A percentile compares a stretch with the other conserved stretches of the same genome.
phyloP scores from a whole-genome alignment of 23 tunicate genomes.

The Halocynthia aurantium region DNA sequence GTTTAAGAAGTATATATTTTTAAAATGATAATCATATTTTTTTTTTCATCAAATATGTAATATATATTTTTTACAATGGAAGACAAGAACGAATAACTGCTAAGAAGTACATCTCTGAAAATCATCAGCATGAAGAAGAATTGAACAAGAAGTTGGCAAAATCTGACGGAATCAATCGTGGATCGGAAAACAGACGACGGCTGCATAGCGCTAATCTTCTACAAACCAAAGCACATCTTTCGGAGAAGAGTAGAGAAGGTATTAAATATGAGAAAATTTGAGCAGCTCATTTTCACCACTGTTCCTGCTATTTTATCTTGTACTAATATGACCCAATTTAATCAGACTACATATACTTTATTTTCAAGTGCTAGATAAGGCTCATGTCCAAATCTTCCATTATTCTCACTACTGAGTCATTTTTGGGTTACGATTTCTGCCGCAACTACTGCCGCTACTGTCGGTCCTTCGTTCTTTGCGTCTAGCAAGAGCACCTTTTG shows the following conservation, averaged over 20 bases:
- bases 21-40: neutral
- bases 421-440: too few species aligned
- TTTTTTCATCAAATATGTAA: neutral
- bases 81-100: constrained; percentile 70
- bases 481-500: neutral
- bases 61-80: neutral
- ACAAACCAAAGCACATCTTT: constrained; percentile 52
- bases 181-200: constrained; percentile 72
- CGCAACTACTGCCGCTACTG: too few species aligned
- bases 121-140: constrained; percentile 51
- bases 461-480: neutral
- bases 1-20: constrained; percentile 25
- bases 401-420: too few species aligned
- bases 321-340: too few species aligned
- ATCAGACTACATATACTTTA: too few species aligned
- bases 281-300: too few species aligned
- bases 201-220: constrained; percentile 62
- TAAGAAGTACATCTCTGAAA: constrained; percentile 55
- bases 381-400: too few species aligned
- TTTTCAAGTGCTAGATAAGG: too few species aligned
- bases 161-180: constrained; percentile 67
- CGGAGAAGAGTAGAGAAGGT: constrained; percentile 72
- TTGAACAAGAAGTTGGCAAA: constrained; percentile 60
- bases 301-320: too few species aligned
- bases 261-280: neutral